Percentiles rank a stretch among this genome's conserved stretches.
phyloP scores from a whole-genome alignment of 2,888 invertebrate species.

The Lasius platythorax region DNA sequence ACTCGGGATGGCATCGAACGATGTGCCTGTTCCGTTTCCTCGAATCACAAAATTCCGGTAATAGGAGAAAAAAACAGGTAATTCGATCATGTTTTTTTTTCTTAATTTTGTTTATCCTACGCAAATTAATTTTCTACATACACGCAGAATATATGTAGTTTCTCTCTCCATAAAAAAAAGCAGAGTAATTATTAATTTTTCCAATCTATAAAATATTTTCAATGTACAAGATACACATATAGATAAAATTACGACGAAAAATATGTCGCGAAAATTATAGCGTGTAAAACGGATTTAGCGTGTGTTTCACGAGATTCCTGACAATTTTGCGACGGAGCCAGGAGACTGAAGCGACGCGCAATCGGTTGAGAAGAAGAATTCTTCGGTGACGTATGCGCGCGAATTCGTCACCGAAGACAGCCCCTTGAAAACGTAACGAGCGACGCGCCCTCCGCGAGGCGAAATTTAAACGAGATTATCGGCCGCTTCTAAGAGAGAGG shows the following conservation, averaged over 20 bases:
- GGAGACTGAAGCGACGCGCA: not conserved
- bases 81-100: too few relatives aligned
- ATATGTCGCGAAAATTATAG: not conserved
- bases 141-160: not conserved
- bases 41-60: not conserved
- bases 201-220: not conserved
- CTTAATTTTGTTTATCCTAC: too few relatives aligned
- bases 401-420: constrained; percentile 69
- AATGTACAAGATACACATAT: not conserved
- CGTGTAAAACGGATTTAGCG: constrained; percentile 10
- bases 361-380: constrained; percentile 21
- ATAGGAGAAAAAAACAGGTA: not conserved
- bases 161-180: not conserved
- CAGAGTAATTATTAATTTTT: constrained; percentile 11
- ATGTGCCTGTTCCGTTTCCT: constrained; percentile 11
- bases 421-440: constrained; percentile 48
- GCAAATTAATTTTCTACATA: not conserved
- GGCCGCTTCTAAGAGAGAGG: constrained; percentile 61
- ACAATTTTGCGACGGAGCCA: not conserved
- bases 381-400: constrained; percentile 70
- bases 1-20: not conserved
- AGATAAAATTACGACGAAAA: not conserved
- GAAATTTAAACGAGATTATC: constrained; percentile 76
- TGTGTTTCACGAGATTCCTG: constrained; percentile 57
- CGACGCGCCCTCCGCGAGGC: constrained; percentile 68